Evolutionary conservation across 2,113 vertebrate species (phyloP).

Genomic region (Pyxicephalus adspersus): DNA sequence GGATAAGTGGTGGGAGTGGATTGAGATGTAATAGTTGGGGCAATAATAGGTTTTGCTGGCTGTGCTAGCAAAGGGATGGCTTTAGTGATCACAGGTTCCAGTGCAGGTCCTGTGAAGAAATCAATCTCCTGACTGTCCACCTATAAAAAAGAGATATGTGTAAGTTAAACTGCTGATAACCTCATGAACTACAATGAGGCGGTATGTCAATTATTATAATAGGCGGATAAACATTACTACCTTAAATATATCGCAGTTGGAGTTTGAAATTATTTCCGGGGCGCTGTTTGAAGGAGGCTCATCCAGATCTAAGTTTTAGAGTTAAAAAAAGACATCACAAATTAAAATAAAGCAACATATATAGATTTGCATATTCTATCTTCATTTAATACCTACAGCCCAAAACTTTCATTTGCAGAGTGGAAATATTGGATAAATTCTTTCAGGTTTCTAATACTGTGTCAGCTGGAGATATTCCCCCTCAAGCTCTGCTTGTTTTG

Average conservation of each 20-base stretch:
- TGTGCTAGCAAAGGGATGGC: conserved; percentile 62
- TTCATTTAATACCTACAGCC: too few species aligned
- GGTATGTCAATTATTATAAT: neutral
- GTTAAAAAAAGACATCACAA: neutral
- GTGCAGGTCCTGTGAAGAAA: conserved; percentile 71
- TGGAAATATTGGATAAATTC: too few species aligned
- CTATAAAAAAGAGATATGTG: conserved; percentile 59
- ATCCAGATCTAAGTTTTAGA: conserved; percentile 72
- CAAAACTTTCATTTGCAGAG: too few species aligned
- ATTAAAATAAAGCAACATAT: too few species aligned
- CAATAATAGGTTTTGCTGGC: conserved; percentile 57
- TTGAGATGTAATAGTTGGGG: conserved; percentile 54
- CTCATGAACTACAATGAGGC: too few species aligned
- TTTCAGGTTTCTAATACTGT: too few species aligned
- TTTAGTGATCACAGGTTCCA: conserved; percentile 61
- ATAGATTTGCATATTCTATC: too few species aligned
- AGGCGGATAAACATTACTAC: conserved; percentile 60
- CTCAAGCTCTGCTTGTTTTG: too few species aligned
- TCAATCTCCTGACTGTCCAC: conserved; percentile 72
- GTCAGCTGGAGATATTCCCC: too few species aligned
- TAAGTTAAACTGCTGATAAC: neutral
- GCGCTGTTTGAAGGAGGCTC: conserved; percentile 73
- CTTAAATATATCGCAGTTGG: conserved; percentile 75
- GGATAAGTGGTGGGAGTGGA: conserved; percentile 64
- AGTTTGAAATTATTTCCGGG: conserved; percentile 69